phyloP scores from a whole-genome alignment of 2,113 vertebrate species.

The Anguilla rostrata region DNA sequence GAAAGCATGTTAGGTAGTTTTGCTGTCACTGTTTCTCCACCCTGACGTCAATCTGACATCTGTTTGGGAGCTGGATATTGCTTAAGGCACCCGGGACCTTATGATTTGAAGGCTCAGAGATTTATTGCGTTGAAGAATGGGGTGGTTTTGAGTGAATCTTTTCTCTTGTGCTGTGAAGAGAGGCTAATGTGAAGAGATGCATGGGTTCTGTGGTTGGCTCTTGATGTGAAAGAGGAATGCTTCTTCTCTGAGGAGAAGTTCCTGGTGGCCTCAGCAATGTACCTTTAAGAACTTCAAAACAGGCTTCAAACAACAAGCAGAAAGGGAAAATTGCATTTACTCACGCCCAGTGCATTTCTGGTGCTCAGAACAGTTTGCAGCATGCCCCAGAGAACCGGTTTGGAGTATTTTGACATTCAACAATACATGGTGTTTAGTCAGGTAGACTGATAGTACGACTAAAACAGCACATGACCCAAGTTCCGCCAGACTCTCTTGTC shows the following conservation, averaged over 20 bases:
- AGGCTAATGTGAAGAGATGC: background rate
- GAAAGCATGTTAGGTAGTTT: background rate
- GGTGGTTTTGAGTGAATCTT: background rate
- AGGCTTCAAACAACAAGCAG: conserved; percentile 15
- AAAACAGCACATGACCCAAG: background rate
- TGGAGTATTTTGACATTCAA: conserved; percentile 31
- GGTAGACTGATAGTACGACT: background rate
- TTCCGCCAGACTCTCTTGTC: background rate
- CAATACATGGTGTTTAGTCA: conserved; percentile 15
- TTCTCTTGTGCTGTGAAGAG: background rate
- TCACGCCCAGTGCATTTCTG: conserved; percentile 18
- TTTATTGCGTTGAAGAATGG: conserved; percentile 4
- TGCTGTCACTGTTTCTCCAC: background rate
- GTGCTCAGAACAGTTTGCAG: conserved; percentile 21
- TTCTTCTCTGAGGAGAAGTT: conserved; percentile 27
- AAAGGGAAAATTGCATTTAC: conserved; percentile 32
- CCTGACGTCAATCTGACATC: background rate
- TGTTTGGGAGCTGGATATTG: conserved; percentile 1
- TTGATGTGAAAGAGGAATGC: conserved; percentile 31
- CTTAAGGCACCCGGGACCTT: background rate
- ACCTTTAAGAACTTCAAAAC: conserved; percentile 35
- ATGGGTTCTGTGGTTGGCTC: background rate
- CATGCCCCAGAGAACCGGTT: conserved; percentile 47
- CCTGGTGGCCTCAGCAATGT: conserved; percentile 25
- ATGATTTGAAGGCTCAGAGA: conserved; percentile 10